Percentiles rank a stretch among this genome's conserved stretches.
Evolutionary conservation across 2,113 vertebrate genomes (phyloP).

Genomic region (Capreolus pygargus): DNA sequence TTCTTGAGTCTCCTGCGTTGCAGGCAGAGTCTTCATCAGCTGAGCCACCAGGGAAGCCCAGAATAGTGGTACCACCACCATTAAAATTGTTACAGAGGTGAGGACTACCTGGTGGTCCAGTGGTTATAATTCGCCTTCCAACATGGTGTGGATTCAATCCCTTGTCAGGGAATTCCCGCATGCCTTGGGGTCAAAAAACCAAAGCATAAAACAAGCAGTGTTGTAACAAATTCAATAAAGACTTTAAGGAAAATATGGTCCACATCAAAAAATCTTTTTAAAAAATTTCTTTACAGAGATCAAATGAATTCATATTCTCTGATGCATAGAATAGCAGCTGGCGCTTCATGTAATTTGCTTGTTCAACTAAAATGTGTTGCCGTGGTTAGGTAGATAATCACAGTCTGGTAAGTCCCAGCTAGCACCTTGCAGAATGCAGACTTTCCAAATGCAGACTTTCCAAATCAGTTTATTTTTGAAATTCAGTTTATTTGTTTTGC

Average conservation of each 20-base stretch:
- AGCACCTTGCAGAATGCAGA: not conserved
- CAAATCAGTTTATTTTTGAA: not conserved
- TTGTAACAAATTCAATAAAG: not conserved
- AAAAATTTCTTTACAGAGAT: not conserved
- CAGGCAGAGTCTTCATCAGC: not conserved
- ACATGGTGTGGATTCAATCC: rapidly evolving
- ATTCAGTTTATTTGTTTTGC: not conserved
- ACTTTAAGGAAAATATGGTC: not conserved
- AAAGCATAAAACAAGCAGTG: not conserved
- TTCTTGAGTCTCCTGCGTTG: not conserved
- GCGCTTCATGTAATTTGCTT: not conserved
- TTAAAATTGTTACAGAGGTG: not conserved
- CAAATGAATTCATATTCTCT: not conserved
- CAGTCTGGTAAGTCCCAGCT: not conserved
- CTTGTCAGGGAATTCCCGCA: not conserved
- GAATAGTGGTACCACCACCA: not conserved
- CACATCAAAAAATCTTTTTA: not conserved
- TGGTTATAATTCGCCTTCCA: not conserved
- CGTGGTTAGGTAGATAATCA: not conserved
- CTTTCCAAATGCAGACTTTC: not conserved
- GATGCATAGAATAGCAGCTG: not conserved
- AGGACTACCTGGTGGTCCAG: not conserved
- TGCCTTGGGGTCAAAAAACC: not conserved
- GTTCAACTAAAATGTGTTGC: not conserved
- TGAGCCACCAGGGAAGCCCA: not conserved